Evolutionary conservation across 64 coral and sea anemone genomes (phyloP), one percentile per base, ranked within the genome.

Genomic region (Montipora cactus): DNA sequence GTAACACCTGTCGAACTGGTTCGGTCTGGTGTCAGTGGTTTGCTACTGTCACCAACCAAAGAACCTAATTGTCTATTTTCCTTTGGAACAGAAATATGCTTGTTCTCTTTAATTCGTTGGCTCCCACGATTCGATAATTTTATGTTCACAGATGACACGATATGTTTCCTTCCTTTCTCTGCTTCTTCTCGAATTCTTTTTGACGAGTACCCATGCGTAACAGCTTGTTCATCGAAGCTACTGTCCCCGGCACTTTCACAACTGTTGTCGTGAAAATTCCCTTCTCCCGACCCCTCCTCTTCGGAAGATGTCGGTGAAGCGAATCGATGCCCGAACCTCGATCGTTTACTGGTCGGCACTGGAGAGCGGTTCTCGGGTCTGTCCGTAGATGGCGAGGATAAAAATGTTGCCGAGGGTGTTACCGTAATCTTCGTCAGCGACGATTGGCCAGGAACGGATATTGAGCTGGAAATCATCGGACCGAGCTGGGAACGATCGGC

Each of bases 341-440:
- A 15, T 72, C 82, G 82, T 86, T 86, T 86, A 10, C 82, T 86
- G 44, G 82, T 86, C 82, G 82, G 82, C 70, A 86, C 82, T 46
- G 82, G 82, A 44, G 82, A 86, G 18, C 82, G 82, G 46, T 71
- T 69, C 46, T 86, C 82, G 46, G 82, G 82, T 49, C 68, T 50
- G 45, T 72, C 46, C 82, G 64, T 21, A 4, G 16, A 4, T 4
- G 14, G 47, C 82, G 45, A 18, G 14, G 62, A 71, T 46, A 71
- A 86, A 49, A 49, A 72, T 7, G 82, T 49, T 50, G 82, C 82
- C n/a, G 66, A 21, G 4, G 82, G 82, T 10, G 82, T 86, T 21
- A 86, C 66, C 37, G 82, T 86, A 1, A 86, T 86, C 66, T 22
- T 86, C 47, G 82, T 71, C 15, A 86, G 66, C 44, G 81, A 84